Evolutionary conservation across 1,140 invertebrate genomes (phyloP).

Genomic region (Drosophila setifemur): DNA sequence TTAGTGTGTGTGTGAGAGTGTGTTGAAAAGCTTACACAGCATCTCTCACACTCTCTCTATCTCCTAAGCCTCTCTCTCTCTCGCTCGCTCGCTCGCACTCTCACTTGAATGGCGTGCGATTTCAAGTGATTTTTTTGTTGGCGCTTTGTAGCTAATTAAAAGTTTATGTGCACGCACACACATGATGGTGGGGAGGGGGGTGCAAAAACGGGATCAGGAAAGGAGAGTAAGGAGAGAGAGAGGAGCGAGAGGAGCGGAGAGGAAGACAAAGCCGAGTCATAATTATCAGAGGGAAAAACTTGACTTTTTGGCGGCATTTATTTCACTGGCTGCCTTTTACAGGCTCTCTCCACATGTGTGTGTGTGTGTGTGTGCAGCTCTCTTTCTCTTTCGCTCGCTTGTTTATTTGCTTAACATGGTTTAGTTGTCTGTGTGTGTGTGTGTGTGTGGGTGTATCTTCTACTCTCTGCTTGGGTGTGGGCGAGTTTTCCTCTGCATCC

Average conservation of each 20-base stretch:
- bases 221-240: neutral
- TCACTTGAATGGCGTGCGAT: slow-evolving; percentile 30
- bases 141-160: slow-evolving; percentile 78
- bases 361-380: too few species aligned
- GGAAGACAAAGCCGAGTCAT: slow-evolving; percentile 30
- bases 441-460: slow-evolving; percentile 32
- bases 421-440: slow-evolving; percentile 49
- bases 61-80: slow-evolving; percentile 4
- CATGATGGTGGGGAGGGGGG: too few species aligned
- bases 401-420: slow-evolving; percentile 77
- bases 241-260: neutral
- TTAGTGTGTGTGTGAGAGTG: slow-evolving; percentile 34
- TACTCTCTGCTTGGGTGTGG: slow-evolving; percentile 7
- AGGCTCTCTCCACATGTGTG: slow-evolving; percentile 15
- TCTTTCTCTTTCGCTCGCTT: slow-evolving; percentile 27
- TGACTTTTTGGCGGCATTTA: slow-evolving; percentile 76
- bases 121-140: slow-evolving; percentile 67
- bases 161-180: slow-evolving; percentile 57
- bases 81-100: neutral
- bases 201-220: neutral
- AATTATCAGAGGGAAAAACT: slow-evolving; percentile 70
- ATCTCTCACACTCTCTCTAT: slow-evolving; percentile 4
- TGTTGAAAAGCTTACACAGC: slow-evolving; percentile 39
- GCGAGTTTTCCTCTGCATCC: neutral
- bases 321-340: slow-evolving; percentile 70